A percentile compares a stretch with the other conserved stretches of the same genome.
Evolutionary conservation across 2,797 vertebrate genomes (phyloP).

Genomic region (Adrianichthys oophorus): DNA sequence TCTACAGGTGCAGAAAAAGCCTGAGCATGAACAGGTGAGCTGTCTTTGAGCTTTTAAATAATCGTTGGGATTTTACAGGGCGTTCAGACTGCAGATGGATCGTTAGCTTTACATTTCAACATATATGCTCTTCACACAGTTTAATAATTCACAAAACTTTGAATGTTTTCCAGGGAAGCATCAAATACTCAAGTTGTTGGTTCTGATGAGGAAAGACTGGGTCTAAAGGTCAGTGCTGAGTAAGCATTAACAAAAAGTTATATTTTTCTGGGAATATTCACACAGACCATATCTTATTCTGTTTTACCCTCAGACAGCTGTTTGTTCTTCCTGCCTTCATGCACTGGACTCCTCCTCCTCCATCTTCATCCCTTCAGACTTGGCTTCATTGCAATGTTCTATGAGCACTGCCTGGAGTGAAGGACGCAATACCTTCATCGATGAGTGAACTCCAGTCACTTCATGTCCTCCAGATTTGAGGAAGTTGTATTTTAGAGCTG

Average conservation of each 20-base stretch:
- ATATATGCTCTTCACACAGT: neutral
- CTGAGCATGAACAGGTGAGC: constrained; percentile 77
- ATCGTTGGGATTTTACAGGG: constrained; percentile 31
- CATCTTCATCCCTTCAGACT: constrained; percentile 40
- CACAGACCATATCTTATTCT: neutral
- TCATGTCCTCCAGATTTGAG: constrained; percentile 4
- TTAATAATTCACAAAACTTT: constrained; percentile 9
- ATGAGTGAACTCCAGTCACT: neutral
- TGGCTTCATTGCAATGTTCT: constrained; percentile 49
- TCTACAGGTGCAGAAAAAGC: constrained; percentile 74
- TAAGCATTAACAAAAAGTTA: neutral
- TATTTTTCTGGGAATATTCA: neutral
- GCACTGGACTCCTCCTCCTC: constrained; percentile 23
- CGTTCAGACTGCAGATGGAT: constrained; percentile 14
- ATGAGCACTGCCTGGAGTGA: constrained; percentile 31
- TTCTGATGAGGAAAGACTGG: constrained; percentile 39
- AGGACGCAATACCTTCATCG: constrained; percentile 8
- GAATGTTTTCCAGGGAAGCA: constrained; percentile 60
- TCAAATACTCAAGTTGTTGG: constrained; percentile 49
- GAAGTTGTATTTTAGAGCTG: neutral
- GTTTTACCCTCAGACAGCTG: constrained; percentile 27
- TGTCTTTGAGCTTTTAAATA: constrained; percentile 16
- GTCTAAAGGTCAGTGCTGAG: constrained; percentile 58
- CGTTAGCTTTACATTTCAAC: constrained; percentile 3
- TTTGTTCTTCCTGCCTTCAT: constrained; percentile 34